Evolutionary conservation across 2,113 vertebrate species (phyloP).

Genomic region (Gila orcuttii): DNA sequence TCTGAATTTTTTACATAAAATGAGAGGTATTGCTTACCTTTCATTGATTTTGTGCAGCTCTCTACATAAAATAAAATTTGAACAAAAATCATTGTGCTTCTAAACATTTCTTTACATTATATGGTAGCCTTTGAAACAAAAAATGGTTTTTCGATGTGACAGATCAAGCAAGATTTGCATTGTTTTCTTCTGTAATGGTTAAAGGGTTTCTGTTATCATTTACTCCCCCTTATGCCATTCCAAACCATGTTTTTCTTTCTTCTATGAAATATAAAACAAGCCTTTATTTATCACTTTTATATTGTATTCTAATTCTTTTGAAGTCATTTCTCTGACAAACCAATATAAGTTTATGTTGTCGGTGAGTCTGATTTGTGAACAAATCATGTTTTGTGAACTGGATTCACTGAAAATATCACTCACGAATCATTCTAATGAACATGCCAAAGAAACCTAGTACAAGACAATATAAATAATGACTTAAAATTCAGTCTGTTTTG

Average conservation of each 20-base stretch:
- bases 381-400: slow-evolving; percentile 2
- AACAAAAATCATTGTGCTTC: slow-evolving; percentile 7
- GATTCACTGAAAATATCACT: neutral
- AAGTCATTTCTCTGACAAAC: neutral
- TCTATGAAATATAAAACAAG: neutral
- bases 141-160: neutral
- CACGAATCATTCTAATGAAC: neutral
- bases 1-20: slow-evolving; percentile 46
- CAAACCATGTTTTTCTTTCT: neutral
- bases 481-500: no score
- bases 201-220: neutral
- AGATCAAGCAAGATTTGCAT: neutral
- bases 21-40: slow-evolving; percentile 50
- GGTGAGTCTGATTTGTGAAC: neutral
- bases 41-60: slow-evolving; percentile 47
- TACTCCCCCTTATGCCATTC: neutral
- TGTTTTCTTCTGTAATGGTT: neutral
- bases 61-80: slow-evolving; percentile 35
- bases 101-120: neutral
- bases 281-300: neutral
- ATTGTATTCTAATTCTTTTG: neutral
- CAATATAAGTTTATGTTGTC: neutral
- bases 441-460: neutral
- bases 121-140: neutral
- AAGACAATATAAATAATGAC: no score